Base-by-base conservation (phyloP, 37 sponge, comb jelly and placozoan genomes). In the Halichondria panicea region DNA sequence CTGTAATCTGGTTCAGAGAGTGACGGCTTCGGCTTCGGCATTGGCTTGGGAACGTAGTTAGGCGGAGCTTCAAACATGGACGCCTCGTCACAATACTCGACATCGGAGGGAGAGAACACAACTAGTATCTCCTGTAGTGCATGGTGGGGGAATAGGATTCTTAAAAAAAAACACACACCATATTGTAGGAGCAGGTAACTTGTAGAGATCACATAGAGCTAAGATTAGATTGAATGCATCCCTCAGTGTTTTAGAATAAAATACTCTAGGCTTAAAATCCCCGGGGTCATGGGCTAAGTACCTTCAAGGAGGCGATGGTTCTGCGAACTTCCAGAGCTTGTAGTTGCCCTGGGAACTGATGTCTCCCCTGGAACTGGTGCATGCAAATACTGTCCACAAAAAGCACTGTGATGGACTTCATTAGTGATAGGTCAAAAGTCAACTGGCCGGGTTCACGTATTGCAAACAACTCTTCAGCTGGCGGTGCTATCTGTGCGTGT, bases 361-460 rank as follows among this genome's bases (percentile, higher is more conserved):
- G 33, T 40, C 69, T 35, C 3, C 72, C 79, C 42, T 78, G 58
- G 12, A 78, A 39, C 37, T 71, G 46, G 11, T 78, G 60, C 52
- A 85, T 72, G 30, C 73, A 63, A 2, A 85, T 40, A 19, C 40
- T 39, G 18, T 85, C 79, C 56, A 88, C 83, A 22, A 77, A 21
- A 11, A 88, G 44, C 8, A 73, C 64, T 34, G 62, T 57, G 18
- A 82, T 42, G 27, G 79, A 78, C 52, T 78, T 72, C 62, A 88
- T 43, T 46, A 72, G 34, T 25, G 68, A 42, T 1, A 88, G 68
- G 52, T 88, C 89, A 88, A 88, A 82, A 69, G 59, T 55, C 72
- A 83, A 24, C 11, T 54, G 18, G 13, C 64, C 82, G 39, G 45
- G 3, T n/a, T 55, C 24, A 5, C 62, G 41, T 31, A 83, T 21